These are phyloP conservation scores for Euthynnus affinis DNA, from an alignment of 2,797 vertebrate species.

Conservation along the genomic window DNA sequence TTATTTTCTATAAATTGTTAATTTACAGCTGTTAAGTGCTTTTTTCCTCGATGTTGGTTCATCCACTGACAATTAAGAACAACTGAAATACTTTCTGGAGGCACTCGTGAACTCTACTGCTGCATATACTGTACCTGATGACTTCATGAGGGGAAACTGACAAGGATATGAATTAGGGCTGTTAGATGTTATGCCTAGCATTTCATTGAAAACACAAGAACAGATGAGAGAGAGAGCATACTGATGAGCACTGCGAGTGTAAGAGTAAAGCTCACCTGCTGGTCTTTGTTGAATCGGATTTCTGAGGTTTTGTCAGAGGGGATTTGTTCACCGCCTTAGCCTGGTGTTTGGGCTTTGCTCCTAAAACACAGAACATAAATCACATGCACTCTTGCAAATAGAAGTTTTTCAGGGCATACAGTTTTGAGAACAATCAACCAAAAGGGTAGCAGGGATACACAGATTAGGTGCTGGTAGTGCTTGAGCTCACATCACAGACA, in stretches of 20 bases:
- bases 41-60: not conserved
- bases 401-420: not conserved
- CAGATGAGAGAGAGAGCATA: not conserved
- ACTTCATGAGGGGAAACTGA: not conserved
- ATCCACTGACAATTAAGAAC: not conserved
- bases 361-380: conserved; percentile 67
- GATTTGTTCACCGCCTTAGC: conserved; percentile 77
- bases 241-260: not conserved
- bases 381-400: conserved; percentile 6
- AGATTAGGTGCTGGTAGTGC: too few species aligned
- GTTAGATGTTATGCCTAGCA: not conserved
- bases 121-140: not conserved
- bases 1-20: not conserved
- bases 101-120: too few species aligned
- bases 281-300: conserved; percentile 77
- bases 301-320: conserved; percentile 77
- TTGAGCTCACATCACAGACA: conserved; percentile 24
- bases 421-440: not conserved
- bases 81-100: not conserved
- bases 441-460: not conserved
- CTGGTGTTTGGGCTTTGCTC: conserved; percentile 80
- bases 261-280: conserved; percentile 78
- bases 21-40: not conserved
- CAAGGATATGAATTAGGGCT: not conserved
- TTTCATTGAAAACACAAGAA: conserved; percentile 6